phyloP scores from a whole-genome alignment of 2,113 vertebrate genomes.

The Platysternon megacephalum region DNA sequence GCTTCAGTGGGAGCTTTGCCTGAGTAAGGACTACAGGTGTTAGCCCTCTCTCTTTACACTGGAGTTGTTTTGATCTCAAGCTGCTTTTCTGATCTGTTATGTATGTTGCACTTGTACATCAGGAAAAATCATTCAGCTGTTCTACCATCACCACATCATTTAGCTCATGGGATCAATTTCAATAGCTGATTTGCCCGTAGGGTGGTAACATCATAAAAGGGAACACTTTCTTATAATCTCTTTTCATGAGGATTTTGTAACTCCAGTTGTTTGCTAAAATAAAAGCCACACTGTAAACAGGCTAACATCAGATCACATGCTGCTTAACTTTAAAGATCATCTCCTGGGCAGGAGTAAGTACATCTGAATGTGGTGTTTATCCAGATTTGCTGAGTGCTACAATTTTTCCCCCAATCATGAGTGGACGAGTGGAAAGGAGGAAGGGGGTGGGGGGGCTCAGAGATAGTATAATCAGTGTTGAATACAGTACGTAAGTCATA shows the following conservation, averaged over 20 bases:
- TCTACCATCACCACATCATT: not conserved
- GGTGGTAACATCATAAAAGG: not conserved
- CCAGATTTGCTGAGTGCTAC: constrained; percentile 40
- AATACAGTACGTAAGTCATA: not conserved
- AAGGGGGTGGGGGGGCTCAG: not conserved
- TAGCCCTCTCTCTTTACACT: not conserved
- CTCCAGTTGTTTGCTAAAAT: not conserved
- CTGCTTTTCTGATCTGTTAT: constrained; percentile 25
- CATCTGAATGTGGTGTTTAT: constrained; percentile 26
- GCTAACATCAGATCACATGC: constrained; percentile 23
- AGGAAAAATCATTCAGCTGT: not conserved
- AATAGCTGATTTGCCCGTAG: not conserved
- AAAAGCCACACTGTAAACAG: constrained; percentile 22
- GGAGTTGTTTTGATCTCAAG: not conserved
- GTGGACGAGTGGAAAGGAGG: not conserved
- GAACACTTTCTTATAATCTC: constrained; percentile 12
- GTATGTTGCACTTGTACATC: not conserved
- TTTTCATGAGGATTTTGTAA: constrained; percentile 21
- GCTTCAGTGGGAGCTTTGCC: not conserved
- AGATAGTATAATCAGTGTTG: constrained; percentile 13
- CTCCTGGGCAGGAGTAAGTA: constrained; percentile 17
- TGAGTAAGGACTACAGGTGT: not conserved
- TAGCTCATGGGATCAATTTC: not conserved
- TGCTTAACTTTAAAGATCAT: constrained; percentile 30
- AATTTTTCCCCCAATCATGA: not conserved